Percentiles rank a stretch among this genome's conserved stretches.
These are phyloP conservation scores for Benitochromis conjunctus DNA, from an alignment of 2,113 vertebrate genomes.

Conservation along the genomic window DNA sequence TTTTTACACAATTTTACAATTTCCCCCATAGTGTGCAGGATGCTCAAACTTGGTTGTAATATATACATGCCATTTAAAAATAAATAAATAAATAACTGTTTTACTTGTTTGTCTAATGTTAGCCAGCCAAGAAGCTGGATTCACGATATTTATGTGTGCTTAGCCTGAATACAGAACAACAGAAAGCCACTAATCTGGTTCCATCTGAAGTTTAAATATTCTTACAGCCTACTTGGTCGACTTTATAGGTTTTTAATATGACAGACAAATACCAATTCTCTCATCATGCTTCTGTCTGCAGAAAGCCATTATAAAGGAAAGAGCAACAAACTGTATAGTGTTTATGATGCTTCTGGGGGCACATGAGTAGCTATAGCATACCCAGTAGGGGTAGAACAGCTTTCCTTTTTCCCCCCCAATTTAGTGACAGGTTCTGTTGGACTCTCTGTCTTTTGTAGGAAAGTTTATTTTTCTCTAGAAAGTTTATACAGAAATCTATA, in stretches of 20 bases:
- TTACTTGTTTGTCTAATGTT: neutral
- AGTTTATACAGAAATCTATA: neutral
- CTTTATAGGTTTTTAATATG: neutral
- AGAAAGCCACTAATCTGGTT: neutral
- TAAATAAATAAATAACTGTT: neutral
- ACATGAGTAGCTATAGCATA: neutral
- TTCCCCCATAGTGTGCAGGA: neutral
- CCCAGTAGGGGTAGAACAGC: neutral
- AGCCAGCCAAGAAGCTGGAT: neutral
- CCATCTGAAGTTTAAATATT: neutral
- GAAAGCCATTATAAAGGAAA: neutral
- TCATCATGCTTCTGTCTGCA: neutral
- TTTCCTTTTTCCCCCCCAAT: fast-evolving
- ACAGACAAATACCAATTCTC: neutral
- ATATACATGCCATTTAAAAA: neutral
- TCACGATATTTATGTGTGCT: neutral
- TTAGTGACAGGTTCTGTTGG: neutral
- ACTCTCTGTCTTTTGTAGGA: neutral
- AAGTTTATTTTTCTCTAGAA: neutral
- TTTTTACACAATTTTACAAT: neutral
- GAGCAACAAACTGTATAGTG: neutral
- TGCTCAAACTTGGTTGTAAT: neutral
- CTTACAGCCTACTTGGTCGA: neutral
- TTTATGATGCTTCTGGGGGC: neutral
- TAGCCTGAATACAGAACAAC: neutral